Percentiles rank a stretch among this genome's conserved stretches.
These are phyloP conservation scores for Apamea epomidion DNA, from an alignment of 2,888 invertebrate species.

Conservation along the genomic window DNA sequence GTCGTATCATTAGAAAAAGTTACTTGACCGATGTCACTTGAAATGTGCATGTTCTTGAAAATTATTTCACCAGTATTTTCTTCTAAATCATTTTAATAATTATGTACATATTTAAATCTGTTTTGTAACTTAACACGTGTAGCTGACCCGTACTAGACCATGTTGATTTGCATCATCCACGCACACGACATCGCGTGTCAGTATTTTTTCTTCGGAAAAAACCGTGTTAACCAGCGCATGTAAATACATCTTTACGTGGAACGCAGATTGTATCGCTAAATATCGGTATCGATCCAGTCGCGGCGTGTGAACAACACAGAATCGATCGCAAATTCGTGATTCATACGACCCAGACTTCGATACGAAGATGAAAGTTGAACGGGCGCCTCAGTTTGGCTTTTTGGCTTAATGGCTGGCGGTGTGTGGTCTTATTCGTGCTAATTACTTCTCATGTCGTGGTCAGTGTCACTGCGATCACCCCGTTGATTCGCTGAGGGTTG, in stretches of 20 bases:
- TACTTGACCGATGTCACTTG: not conserved
- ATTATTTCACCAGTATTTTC: not conserved
- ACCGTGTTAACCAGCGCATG: slow-evolving; percentile 24
- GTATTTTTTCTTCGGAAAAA: slow-evolving; percentile 25
- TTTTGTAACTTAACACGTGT: slow-evolving; percentile 36
- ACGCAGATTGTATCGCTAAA: slow-evolving; percentile 37
- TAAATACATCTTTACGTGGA: slow-evolving; percentile 39
- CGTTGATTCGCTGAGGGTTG: slow-evolving; percentile 78
- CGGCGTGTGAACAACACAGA: slow-evolving; percentile 56
- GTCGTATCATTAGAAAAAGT: not conserved
- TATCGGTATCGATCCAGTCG: slow-evolving; percentile 38
- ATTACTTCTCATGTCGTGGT: slow-evolving; percentile 75
- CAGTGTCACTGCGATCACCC: slow-evolving; percentile 82
- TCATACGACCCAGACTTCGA: slow-evolving; percentile 78
- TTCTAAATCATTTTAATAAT: slow-evolving; percentile 3
- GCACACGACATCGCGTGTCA: slow-evolving; percentile 49
- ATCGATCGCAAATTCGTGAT: slow-evolving; percentile 73
- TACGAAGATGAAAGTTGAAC: slow-evolving; percentile 79
- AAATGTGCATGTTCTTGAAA: not conserved
- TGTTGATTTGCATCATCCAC: slow-evolving; percentile 39
- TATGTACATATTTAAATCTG: slow-evolving; percentile 10
- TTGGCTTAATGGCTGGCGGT: slow-evolving; percentile 71
- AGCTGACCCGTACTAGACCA: slow-evolving; percentile 24
- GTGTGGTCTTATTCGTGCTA: slow-evolving; percentile 82
- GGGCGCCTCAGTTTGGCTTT: slow-evolving; percentile 69